phyloP scores from a whole-genome alignment of 2,797 vertebrate species.

The Coranthus polyacanthus region DNA sequence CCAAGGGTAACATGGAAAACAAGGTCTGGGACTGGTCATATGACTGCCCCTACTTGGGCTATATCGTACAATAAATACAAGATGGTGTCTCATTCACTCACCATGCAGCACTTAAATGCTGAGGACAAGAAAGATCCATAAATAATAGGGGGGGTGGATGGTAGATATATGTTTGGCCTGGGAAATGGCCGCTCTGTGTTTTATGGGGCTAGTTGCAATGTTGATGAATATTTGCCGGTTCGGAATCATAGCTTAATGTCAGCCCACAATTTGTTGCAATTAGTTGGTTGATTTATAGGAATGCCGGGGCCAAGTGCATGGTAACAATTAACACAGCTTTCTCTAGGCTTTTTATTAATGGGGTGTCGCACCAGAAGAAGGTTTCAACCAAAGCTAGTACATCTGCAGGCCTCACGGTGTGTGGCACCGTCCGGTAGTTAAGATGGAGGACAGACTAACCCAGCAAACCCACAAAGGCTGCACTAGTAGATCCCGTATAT shows the following conservation, averaged over 20 bases:
- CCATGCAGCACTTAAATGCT: constrained; percentile 75
- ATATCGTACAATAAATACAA: constrained; percentile 76
- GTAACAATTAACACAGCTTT: constrained; percentile 86
- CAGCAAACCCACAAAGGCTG: constrained; percentile 14
- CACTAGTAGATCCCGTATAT: neutral
- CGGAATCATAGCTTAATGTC: constrained; percentile 89
- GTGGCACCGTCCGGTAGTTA: constrained; percentile 49
- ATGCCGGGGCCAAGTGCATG: constrained; percentile 80
- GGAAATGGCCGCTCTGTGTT: constrained; percentile 81
- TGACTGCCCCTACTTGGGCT: constrained; percentile 50
- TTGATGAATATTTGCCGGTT: constrained; percentile 88
- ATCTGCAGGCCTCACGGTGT: constrained; percentile 68
- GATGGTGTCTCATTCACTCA: constrained; percentile 76
- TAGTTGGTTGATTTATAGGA: constrained; percentile 86
- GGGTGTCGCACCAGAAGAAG: constrained; percentile 75
- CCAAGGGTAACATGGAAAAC: constrained; percentile 61
- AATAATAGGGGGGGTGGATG: constrained; percentile 80
- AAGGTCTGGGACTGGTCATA: constrained; percentile 65
- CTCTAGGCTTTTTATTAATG: constrained; percentile 85
- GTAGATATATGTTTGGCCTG: constrained; percentile 80
- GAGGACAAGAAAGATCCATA: constrained; percentile 84
- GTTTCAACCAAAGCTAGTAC: constrained; percentile 73
- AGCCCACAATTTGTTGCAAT: constrained; percentile 88
- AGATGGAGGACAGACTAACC: constrained; percentile 31
- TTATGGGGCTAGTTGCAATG: constrained; percentile 84